Conservation (phyloP, 2,113 vertebrate genomes). For the Gnathochromis pfefferi region DNA sequence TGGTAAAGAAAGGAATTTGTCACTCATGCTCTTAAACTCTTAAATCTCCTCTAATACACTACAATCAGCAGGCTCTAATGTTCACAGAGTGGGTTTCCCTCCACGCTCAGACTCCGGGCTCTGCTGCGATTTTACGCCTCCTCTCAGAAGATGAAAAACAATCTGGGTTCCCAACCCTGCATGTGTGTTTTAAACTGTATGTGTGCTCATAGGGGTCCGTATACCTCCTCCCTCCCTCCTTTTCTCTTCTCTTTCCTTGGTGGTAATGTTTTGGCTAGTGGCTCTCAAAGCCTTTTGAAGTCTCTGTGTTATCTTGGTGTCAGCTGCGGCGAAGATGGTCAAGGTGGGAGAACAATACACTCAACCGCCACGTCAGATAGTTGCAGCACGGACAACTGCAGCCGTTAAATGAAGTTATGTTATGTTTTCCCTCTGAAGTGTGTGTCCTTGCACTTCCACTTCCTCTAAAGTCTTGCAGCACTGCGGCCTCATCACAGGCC, state of each 20-base stretch:
- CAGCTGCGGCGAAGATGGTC: slow-evolving; percentile 43
- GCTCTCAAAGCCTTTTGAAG: slow-evolving; percentile 58
- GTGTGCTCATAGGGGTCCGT: slow-evolving; percentile 19
- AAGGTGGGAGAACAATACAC: slow-evolving; percentile 44
- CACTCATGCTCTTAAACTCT: slow-evolving; percentile 51
- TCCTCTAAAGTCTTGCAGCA: background rate
- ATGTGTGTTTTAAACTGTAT: slow-evolving; percentile 5
- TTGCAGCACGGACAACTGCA: slow-evolving; percentile 69
- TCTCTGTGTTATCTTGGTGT: slow-evolving; percentile 57
- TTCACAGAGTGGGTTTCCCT: slow-evolving; percentile 13
- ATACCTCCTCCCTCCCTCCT: background rate
- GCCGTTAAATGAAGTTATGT: slow-evolving; percentile 62
- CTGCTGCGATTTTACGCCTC: slow-evolving; percentile 47
- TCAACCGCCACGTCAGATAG: slow-evolving; percentile 5
- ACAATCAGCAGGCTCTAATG: slow-evolving; percentile 49
- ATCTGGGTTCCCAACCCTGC: slow-evolving; percentile 12
- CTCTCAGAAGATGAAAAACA: slow-evolving; percentile 48
- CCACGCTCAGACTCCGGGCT: slow-evolving; percentile 5
- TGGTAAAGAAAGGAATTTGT: slow-evolving; percentile 60
- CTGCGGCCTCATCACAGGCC: background rate
- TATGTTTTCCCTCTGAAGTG: slow-evolving; percentile 54
- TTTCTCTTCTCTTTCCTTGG: slow-evolving; percentile 38
- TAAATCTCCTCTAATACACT: slow-evolving; percentile 51
- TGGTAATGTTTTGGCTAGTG: slow-evolving; percentile 58
- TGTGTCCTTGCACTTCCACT: slow-evolving; percentile 14